Base-by-base conservation (phyloP, 2,888 invertebrate genomes). In the Tetanocera ferruginea region DNA sequence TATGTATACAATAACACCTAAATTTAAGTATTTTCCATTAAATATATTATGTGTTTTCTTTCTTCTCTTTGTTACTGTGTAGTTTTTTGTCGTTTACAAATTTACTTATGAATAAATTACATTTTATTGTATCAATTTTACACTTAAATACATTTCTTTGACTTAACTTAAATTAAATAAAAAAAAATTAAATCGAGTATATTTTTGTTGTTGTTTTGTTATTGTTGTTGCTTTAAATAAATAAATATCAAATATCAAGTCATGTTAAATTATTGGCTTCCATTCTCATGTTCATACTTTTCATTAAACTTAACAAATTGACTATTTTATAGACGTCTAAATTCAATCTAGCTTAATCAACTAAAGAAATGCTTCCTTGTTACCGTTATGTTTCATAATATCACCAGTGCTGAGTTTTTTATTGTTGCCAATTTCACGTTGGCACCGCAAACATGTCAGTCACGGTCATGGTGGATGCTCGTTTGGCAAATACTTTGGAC, bases 381-480 rank as follows among this genome's bases (percentile, higher is more conserved):
- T 80, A 55, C 78, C 74, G 51, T 43, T 67, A 37, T 72, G 75
- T 25, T 76, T 75, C 64, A 57, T 78, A 75, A 76, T 75, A 80
- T 81, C 81, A 79, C 79, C 75, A 78, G 28, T 5, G 57, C 76
- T 28, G 19, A 8, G 34, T 72, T 77, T 77, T 76, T 71, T 78
- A 71, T 43, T 71, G 43, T 64, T 19, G 80, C 55, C 78, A 76
- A 55, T 79, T 79, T n/a, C 75, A 75, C 14, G 76, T 76, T 34
- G 23, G 37, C 51, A 76, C 76, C 75, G 64, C 72, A 34, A 67
- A 25, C 75, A 19, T 5, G 37, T 72, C 78, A 52, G 51, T 70
- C 64, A 57, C 62, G 80, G 84, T 87, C 88, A 87, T 81, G 88
- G 88, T 60, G 89, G 88, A 60, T 85, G 86, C 76, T 89, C 88